Evolutionary conservation across 2,113 vertebrate species (phyloP).

Genomic region (Austrofundulus limnaeus): DNA sequence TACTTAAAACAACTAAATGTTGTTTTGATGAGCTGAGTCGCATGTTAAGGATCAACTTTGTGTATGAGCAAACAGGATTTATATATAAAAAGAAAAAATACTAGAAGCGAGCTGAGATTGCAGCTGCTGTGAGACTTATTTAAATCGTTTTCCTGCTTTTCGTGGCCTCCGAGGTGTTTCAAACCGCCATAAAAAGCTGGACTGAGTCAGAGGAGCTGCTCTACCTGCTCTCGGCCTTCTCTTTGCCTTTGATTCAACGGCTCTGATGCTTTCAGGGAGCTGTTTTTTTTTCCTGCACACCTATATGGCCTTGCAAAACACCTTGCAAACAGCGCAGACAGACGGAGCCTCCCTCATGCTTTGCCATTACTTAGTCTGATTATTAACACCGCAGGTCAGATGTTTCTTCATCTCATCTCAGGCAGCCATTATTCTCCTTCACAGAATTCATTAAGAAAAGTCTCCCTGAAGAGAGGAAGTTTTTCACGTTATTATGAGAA

Average conservation of each 20-base stretch:
- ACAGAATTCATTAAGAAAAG: conserved; percentile 67
- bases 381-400: conserved; percentile 51
- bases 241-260: conserved; percentile 28
- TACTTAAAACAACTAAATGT: too few relatives aligned
- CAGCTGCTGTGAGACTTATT: too few relatives aligned
- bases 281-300: conserved; percentile 14
- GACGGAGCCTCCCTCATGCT: conserved; percentile 34
- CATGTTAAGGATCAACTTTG: too few relatives aligned
- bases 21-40: too few relatives aligned
- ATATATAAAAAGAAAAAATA: too few relatives aligned
- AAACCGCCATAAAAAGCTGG: background rate
- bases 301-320: conserved; percentile 28
- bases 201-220: background rate
- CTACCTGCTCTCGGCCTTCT: conserved; percentile 48
- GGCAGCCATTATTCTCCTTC: conserved; percentile 54
- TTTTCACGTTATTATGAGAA: conserved; percentile 67
- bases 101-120: too few relatives aligned
- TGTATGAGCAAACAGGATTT: too few relatives aligned
- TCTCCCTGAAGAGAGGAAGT: conserved; percentile 66
- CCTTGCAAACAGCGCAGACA: conserved; percentile 29
- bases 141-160: too few relatives aligned
- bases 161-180: too few relatives aligned
- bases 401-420: conserved; percentile 63
- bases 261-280: conserved; percentile 1
- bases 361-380: conserved; percentile 51